Conservation (phyloP, 37 sponge, comb jelly and placozoan species). For the Oopsacas minuta region DNA sequence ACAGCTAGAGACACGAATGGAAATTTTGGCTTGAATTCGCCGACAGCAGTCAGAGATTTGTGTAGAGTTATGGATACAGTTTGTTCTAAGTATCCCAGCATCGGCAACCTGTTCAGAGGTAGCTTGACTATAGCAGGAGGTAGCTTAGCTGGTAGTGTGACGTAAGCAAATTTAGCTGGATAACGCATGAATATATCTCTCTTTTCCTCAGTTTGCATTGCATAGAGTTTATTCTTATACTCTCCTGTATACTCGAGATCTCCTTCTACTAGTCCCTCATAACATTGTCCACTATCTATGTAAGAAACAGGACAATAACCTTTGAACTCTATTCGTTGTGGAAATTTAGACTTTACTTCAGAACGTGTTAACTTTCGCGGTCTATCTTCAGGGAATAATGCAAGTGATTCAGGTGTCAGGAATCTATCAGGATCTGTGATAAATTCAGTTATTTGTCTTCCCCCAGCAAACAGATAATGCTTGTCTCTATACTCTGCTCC, state of each 20-base stretch:
- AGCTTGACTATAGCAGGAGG: conserved; percentile 64
- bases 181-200: conserved; percentile 71
- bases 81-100: conserved; percentile 95
- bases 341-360: conserved; percentile 64
- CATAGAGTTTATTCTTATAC: conserved; percentile 61
- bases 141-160: conserved; percentile 60
- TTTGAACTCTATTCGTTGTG: conserved; percentile 55
- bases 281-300: conserved; percentile 55
- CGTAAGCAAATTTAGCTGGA: conserved; percentile 43
- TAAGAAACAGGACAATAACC: conserved; percentile 93
- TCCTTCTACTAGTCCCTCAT: conserved; percentile 70
- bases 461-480: conserved; percentile 55
- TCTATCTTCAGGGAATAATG: conserved; percentile 38
- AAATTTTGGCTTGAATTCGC: conserved; percentile 69
- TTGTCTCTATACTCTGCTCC: conserved; percentile 61
- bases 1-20: conserved; percentile 59
- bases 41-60: conserved; percentile 65
- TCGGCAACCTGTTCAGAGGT: conserved; percentile 54
- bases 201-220: conserved; percentile 43
- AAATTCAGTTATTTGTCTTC: conserved; percentile 44
- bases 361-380: conserved; percentile 38
- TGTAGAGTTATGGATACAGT: conserved; percentile 61
- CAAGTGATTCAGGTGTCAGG: conserved; percentile 36
- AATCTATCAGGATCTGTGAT: conserved; percentile 50
- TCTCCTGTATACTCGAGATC: conserved; percentile 40